Base-by-base conservation (phyloP, 2,797 vertebrate genomes). In the Cossypha heuglini region DNA sequence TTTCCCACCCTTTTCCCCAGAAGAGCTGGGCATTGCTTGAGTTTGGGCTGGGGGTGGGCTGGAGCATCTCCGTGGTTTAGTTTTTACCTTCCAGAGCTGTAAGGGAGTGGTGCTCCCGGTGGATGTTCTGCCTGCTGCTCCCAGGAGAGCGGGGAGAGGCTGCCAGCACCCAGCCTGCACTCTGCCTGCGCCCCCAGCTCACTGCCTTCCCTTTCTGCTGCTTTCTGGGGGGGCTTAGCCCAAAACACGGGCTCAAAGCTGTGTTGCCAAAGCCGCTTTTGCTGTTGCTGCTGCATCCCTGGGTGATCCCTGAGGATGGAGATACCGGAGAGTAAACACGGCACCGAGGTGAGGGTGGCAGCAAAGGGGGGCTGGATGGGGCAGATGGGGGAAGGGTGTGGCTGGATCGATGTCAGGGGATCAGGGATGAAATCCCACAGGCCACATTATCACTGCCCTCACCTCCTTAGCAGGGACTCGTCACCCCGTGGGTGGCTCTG, bases 281-380 rank as follows among this genome's bases (percentile, higher is more conserved):
- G 4, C 54, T 3, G 8, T 35, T 33, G 58, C 46, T 4, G 1
- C 48, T 6, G 16, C 31, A 8, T 76, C 54, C 74, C 54, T 5
- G 51, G 37, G 46, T 8, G 9, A 26, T 57, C 46, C 78, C 94
- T 2, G 35, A 54, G 87, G 79, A 9, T 18, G 75, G 57, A 45
- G 66, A 3, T 12, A 10, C 26, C 0, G 0, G 29, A 5, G 45
- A 57, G 51, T 35, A 35, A 84, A 81, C 61, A 28, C 0, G 0
- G 71, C 71, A 31, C 29, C 0, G 7, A 49, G 75, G 75, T 26
- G 87, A 42, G 0, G 0, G 10, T 22, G 67, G 54, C 3, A 26
- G 51, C 64, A 24, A 6, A 42, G 0, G 1, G 78, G 69, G 71
- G 15, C 52, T 5, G 16, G 33, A 16, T 0, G 7, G 66, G 67